Evolutionary conservation across 2,113 vertebrate genomes (phyloP).

Genomic region (Dermatemys mawii): DNA sequence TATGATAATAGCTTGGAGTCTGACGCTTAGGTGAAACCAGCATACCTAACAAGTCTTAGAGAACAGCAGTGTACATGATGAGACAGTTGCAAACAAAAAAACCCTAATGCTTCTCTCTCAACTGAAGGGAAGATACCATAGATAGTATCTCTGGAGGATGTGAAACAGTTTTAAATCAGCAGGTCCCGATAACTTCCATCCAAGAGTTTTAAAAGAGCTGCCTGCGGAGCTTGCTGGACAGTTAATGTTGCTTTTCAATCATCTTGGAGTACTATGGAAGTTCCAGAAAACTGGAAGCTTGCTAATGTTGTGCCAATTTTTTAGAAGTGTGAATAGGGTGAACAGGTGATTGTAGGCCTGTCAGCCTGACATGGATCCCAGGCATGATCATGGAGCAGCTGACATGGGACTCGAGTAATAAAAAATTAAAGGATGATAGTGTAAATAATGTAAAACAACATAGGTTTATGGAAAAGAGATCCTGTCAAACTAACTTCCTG

Average conservation of each 20-base stretch:
- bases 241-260: neutral
- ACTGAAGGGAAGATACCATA: conserved; percentile 20
- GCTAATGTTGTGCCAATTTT: neutral
- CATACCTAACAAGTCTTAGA: neutral
- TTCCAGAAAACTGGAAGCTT: neutral
- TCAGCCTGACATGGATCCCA: neutral
- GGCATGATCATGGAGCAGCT: neutral
- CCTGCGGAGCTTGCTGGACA: neutral
- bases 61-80: neutral
- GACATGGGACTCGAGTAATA: neutral
- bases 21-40: neutral
- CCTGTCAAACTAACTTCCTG: neutral
- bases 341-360: no score
- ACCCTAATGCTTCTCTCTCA: neutral
- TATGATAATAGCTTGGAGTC: neutral
- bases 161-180: neutral
- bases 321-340: neutral
- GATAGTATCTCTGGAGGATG: neutral
- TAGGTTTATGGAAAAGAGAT: neutral
- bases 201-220: neutral
- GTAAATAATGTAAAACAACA: neutral
- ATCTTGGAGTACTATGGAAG: neutral
- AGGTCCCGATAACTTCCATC: neutral
- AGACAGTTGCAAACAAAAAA: conserved; percentile 9
- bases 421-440: neutral